Percentiles rank a stretch among this genome's conserved stretches.
phyloP scores from a whole-genome alignment of 2,797 vertebrate species.

The Pelobates cultripes region DNA sequence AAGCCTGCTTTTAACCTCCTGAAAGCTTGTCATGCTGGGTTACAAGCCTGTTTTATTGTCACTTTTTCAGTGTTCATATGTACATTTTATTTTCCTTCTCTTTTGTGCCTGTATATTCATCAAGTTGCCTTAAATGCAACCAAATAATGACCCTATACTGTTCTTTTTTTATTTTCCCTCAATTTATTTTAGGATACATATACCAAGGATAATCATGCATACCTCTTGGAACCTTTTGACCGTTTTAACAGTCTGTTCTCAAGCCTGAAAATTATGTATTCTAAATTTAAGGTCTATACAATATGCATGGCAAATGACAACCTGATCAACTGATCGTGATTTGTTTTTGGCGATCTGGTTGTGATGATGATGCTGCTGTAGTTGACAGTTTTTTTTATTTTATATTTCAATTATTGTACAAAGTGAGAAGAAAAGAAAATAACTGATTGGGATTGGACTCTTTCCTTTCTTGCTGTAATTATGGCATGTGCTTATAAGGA shows the following conservation, averaged over 20 bases:
- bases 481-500: too few relatives aligned
- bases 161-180: slow-evolving; percentile 21
- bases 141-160: slow-evolving; percentile 29
- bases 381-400: background rate
- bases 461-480: background rate
- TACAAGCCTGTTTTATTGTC: slow-evolving; percentile 7
- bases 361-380: background rate
- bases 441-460: background rate
- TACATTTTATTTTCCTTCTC: background rate
- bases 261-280: background rate
- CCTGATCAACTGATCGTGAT: background rate
- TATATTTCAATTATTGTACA: background rate
- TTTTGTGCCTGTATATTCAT: slow-evolving; percentile 30
- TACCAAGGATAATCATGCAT: background rate
- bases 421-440: background rate
- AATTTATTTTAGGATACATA: background rate
- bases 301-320: background rate
- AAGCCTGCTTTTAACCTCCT: background rate
- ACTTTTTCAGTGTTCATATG: background rate
- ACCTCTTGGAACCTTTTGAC: background rate
- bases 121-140: slow-evolving; percentile 44
- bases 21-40: background rate
- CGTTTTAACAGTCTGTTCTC: background rate
- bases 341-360: background rate
- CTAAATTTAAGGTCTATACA: background rate